These are phyloP conservation scores for Lymantria monacha DNA, from an alignment of 2,888 invertebrate species.

Conservation along the genomic window DNA sequence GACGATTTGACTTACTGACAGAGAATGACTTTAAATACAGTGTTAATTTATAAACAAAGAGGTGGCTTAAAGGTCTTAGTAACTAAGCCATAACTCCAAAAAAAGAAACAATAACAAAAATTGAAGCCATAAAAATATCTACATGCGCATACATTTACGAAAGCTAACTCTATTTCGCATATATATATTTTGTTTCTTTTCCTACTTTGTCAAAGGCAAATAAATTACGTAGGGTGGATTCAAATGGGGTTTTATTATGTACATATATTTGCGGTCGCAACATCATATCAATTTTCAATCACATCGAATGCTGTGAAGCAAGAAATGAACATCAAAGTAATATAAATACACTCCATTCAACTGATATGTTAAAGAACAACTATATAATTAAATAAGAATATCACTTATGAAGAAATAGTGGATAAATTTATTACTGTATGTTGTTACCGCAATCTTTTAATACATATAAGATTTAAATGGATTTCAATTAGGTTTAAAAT, in stretches of 20 bases:
- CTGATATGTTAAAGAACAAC: not conserved
- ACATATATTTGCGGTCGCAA: constrained; percentile 17
- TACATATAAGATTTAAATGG: too few relatives aligned
- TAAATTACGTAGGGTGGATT: constrained; percentile 18
- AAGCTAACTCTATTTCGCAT: not conserved
- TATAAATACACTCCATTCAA: not conserved
- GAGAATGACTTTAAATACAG: too few relatives aligned
- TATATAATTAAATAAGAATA: too few relatives aligned
- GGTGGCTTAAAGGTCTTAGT: too few relatives aligned
- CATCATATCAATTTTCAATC: constrained; percentile 24
- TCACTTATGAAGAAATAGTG: too few relatives aligned
- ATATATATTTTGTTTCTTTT: constrained; percentile 2
- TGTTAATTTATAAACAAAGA: too few relatives aligned
- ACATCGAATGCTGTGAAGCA: constrained; percentile 17
- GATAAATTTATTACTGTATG: too few relatives aligned
- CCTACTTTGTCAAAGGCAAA: constrained; percentile 22
- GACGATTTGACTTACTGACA: too few relatives aligned
- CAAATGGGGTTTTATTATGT: constrained; percentile 19
- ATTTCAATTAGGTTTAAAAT: too few relatives aligned
- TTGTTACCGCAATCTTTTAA: too few relatives aligned
- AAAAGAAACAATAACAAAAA: too few relatives aligned
- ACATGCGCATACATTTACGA: not conserved
- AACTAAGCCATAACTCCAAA: too few relatives aligned
- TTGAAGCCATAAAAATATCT: not conserved
- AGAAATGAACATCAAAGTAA: constrained; percentile 19